Percentiles rank a stretch among this genome's conserved stretches.
These are phyloP conservation scores for Drosophila mimica DNA, from an alignment of 2,888 invertebrate species.

Conservation along the genomic window DNA sequence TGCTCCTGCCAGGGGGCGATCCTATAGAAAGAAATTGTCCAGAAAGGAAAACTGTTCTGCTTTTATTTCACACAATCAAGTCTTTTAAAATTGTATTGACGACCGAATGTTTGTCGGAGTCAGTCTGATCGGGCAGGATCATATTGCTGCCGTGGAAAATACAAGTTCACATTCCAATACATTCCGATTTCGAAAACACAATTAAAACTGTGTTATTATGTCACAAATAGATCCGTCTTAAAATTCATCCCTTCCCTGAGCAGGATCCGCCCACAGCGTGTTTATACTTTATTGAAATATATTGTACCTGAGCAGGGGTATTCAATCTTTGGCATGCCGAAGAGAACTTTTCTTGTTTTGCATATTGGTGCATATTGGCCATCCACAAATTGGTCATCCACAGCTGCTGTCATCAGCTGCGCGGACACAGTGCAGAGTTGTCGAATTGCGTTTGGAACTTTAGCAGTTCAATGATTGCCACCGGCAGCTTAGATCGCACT, in stretches of 20 bases:
- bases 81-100: neutral
- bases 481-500: conserved; percentile 90
- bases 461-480: conserved; percentile 88
- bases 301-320: neutral
- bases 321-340: neutral
- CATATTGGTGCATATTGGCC: neutral
- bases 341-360: neutral
- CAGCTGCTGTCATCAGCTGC: conserved; percentile 87
- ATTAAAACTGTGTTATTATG: neutral
- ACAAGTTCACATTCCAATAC: neutral
- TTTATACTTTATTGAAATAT: neutral
- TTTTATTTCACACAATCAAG: neutral
- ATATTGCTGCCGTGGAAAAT: neutral
- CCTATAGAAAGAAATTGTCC: neutral
- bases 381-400: too few relatives aligned
- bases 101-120: neutral
- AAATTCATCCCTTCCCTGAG: neutral
- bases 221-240: neutral
- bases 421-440: conserved; percentile 89
- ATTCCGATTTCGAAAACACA: neutral
- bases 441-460: conserved; percentile 90
- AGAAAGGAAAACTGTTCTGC: neutral
- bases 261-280: neutral
- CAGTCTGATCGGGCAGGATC: neutral
- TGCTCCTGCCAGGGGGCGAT: neutral